Base-by-base conservation (phyloP, 2,888 invertebrate species). In the Athalia rosae region DNA sequence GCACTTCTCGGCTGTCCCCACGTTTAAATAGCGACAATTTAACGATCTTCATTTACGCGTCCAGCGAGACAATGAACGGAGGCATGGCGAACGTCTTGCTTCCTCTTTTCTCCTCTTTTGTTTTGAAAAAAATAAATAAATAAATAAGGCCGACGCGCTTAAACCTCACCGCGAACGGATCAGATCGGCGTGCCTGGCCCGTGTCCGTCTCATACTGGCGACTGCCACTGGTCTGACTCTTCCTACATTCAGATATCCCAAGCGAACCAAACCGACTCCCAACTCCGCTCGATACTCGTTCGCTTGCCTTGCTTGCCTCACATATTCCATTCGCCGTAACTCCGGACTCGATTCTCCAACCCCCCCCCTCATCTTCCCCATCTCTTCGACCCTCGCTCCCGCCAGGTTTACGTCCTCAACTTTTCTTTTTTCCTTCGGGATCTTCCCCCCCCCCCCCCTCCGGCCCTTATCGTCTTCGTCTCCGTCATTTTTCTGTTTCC, bases 181-280 rank as follows among this genome's bases (percentile, higher is more conserved):
- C 74, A 48, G 74, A 61, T 74, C 56, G 79, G 79, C 77, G 79
- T 82, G 81, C 77, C 74, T 83, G 82, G 80, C 78, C 76, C 82
- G 83, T 83, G 82, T 81, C 81, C 80, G 80, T 82, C 77, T 81
- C 80, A 81, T 80, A 85, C 86, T 86, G 84, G 78, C 82, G 78
- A 78, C 77, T 74, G 69, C 79, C 59, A 79, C 81, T 80, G 62
- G 77, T 77, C 79, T 79, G 78, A 67, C 79, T 77, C 71, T 76
- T 80, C 78, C 76, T 80, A 80, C 81, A 79, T 80, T 81, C 77
- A 74, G 71, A 69, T 28, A 28, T 28, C 79, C 62, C 69, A 78
- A 71, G 76, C 78, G 58, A 76, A 76, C 64, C 28, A 28, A 28
- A 28, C 63, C 69, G 53, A 48, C 67, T 66, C 64, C 69, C 76